Conservation (phyloP, 2,888 invertebrate genomes). For the Seira ritae region DNA sequence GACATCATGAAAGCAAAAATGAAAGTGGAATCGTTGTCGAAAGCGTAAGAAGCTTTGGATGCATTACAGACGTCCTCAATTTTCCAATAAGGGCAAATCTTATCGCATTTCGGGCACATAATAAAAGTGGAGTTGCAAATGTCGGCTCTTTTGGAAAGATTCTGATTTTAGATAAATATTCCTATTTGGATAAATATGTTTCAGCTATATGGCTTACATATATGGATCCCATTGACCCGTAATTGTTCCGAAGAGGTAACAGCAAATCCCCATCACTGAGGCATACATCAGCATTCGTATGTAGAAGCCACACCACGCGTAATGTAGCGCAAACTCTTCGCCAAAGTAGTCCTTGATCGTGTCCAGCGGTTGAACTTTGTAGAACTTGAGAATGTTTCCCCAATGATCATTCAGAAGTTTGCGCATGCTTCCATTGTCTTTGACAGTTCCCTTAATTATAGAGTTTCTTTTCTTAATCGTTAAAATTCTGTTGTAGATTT, state of each 20-base stretch:
- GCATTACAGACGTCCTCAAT: slow-evolving; percentile 86
- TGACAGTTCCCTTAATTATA: slow-evolving; percentile 37
- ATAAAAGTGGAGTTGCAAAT: slow-evolving; percentile 82
- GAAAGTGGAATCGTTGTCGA: slow-evolving; percentile 95
- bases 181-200: too few relatives aligned
- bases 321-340: slow-evolving; percentile 91
- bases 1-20: slow-evolving; percentile 97
- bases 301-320: slow-evolving; percentile 96
- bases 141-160: too few relatives aligned
- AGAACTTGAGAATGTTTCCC: slow-evolving; percentile 86
- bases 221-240: too few relatives aligned
- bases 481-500: too few relatives aligned
- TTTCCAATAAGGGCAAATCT: slow-evolving; percentile 90
- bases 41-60: slow-evolving; percentile 89
- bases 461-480: too few relatives aligned
- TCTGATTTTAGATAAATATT: too few relatives aligned
- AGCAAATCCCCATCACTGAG: too few relatives aligned
- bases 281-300: slow-evolving; percentile 92
- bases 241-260: too few relatives aligned
- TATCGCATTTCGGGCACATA: slow-evolving; percentile 92
- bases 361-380: slow-evolving; percentile 91
- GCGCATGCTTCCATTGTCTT: slow-evolving; percentile 79
- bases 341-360: slow-evolving; percentile 93
- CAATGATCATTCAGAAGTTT: slow-evolving; percentile 86
- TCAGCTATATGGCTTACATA: too few relatives aligned